Base-by-base conservation (phyloP, 2,888 invertebrate species). In the Ophraella communa region DNA sequence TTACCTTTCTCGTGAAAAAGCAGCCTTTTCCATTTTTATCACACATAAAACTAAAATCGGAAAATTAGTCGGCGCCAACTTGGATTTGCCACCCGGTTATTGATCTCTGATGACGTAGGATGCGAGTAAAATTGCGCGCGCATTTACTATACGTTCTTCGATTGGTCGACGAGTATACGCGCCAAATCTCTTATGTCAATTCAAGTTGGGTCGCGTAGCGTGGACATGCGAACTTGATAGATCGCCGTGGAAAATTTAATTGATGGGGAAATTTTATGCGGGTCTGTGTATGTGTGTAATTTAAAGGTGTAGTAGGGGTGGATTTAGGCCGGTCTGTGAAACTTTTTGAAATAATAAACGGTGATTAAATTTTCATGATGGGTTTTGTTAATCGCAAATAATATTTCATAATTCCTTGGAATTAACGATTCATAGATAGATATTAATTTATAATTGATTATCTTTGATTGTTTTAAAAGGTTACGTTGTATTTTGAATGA, bases 1-100 rank as follows among this genome's bases (percentile, higher is more conserved):
- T 84, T 84, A 86, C 86, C 86, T 86, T 86, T 81, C 84, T 84
- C 72, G 86, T 84, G 81, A 87, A 89, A 84, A 89, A 90, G 84
- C 89, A 90, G 81, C 89, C 89, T 78, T 87, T 87, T 81, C 87
- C 87, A 83, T 87, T 87, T 84, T 87, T 87, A 85, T 89, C 89
- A 82, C 89, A 89, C 89, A 90, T 90, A 80, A 81, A 65, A 82
- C 82, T 78, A 77, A 77, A 76, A 72, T 73, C 68, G 69, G 73
- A 71, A 68, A 69, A 72, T 73, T 64, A 56, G 64, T 62, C 65
- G 65, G 61, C 77, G 75, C 77, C 79, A 76, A 77, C 79, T 78
- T 76, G 76, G 75, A 75, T 75, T 77, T 70, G 74, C 73, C 75
- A 75, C 75, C 64, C 49, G 70, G 70, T 68, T 70, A 70, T 70